A percentile compares a stretch with the other conserved stretches of the same genome.
These are phyloP conservation scores for Echinarachnius parma DNA, from an alignment of 53 echinoderm and acorn worm species.

Conservation along the genomic window DNA sequence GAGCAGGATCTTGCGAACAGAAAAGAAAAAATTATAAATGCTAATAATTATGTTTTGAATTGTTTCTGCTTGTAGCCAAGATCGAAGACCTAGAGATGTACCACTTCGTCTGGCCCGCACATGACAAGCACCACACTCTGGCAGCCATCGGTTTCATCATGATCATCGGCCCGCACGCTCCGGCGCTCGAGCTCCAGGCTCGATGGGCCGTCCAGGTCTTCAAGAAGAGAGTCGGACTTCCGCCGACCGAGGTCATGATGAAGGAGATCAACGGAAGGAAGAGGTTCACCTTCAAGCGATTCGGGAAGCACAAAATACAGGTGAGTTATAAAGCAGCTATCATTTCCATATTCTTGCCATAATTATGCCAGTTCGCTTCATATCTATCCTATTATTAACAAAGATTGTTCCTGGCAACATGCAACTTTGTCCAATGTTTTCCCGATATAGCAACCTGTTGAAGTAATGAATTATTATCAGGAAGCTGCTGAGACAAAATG, in stretches of 20 bases:
- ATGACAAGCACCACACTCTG: constrained; percentile 54
- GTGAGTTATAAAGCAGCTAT: no score
- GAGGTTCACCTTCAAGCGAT: constrained; percentile 36
- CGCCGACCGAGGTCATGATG: constrained; percentile 31
- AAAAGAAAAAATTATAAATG: no score
- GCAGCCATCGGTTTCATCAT: constrained; percentile 59
- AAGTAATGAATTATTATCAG: no score
- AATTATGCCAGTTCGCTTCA: no score
- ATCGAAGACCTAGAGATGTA: constrained; percentile 56
- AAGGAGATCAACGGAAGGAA: constrained; percentile 52
- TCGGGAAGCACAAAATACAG: constrained; percentile 49
- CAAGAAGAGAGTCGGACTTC: constrained; percentile 30
- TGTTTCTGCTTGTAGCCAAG: constrained; percentile 18
- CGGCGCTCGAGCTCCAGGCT: constrained; percentile 68
- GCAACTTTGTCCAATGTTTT: no score
- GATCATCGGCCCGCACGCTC: constrained; percentile 52
- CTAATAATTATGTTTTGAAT: no score
- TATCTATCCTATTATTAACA: no score
- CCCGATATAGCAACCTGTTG: no score
- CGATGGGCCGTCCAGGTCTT: constrained; percentile 76
- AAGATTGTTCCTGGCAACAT: no score
- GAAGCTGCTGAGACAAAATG: no score
- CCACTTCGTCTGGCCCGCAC: constrained; percentile 71
- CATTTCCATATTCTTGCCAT: no score
- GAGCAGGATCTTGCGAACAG: no score